Evolutionary conservation across 2,888 invertebrate genomes (phyloP), one percentile per base, ranked within the genome.

Genomic region (Penaeus monodon): DNA sequence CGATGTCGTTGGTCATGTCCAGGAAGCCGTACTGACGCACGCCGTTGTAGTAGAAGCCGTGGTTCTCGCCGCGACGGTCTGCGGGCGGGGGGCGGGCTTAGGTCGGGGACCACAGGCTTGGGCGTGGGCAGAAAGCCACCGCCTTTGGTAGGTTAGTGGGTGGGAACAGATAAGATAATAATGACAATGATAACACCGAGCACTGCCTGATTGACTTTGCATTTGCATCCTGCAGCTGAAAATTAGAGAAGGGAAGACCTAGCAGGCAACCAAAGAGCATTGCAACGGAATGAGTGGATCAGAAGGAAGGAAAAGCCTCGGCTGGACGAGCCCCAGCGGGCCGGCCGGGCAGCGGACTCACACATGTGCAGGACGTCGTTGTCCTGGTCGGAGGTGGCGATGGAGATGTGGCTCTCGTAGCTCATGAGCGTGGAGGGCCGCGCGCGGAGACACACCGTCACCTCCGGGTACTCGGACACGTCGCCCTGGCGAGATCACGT

Each of bases 1-100:
- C 77, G 80, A 84, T 84, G 68, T 76, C 80, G 44, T 80, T 88
- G 74, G 81, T 80, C 81, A 84, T 81, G 81, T 88, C 76, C 27
- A 76, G 84, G 76, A 38, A 81, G 14, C 84, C 84, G 38, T 81
- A 84, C 81, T 88, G 88, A 20, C 84, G 76, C 20, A 84, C 84
- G 4, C 84, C 84, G 44, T 88, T 88, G 84, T 88, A 88, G 84
- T 84, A 88, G 76, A 88, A 88, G 22, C 86, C 86, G 49, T 83
- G 86, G 49, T 87, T 80, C 74, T 83, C 82, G 33, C 86, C 86
- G n/a, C 86, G 86, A 22, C 86, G 79, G 63, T 87, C 86, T 87
- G 65, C 38, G 17, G 12, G 38, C 44, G 27, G 12, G 57, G 17
- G 49, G 10, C 14, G 57, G 57, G 14, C 57, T 57, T 57, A 57